A percentile compares a stretch with the other conserved stretches of the same genome.
phyloP scores from a whole-genome alignment of 2,888 invertebrate genomes.

The Pandemis corylana region DNA sequence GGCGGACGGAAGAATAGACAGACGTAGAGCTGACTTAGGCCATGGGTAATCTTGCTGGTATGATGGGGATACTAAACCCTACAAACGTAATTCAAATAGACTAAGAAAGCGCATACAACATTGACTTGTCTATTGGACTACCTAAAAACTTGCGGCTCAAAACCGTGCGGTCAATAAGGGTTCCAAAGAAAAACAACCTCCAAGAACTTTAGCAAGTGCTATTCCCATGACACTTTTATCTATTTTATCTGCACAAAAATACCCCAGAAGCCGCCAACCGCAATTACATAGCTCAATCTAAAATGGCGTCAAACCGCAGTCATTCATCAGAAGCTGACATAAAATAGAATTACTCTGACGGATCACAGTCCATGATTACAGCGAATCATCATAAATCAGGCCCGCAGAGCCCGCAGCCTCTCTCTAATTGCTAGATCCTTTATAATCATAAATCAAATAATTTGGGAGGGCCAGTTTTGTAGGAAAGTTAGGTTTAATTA shows the following conservation, averaged over 20 bases:
- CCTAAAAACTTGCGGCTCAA: not conserved
- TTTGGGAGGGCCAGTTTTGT: constrained; percentile 51
- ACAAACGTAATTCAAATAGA: too few species aligned
- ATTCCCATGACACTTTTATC: not conserved
- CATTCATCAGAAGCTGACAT: constrained; percentile 73
- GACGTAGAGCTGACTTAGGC: too few species aligned
- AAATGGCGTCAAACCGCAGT: constrained; percentile 66
- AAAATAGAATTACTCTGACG: constrained; percentile 73
- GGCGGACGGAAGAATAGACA: too few species aligned
- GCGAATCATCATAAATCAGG: constrained; percentile 81
- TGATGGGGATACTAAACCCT: too few species aligned
- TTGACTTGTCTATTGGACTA: too few species aligned
- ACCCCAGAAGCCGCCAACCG: constrained; percentile 48
- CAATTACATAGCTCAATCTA: constrained; percentile 62
- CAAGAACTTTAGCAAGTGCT: not conserved
- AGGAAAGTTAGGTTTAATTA: constrained; percentile 3
- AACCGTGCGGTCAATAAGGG: not conserved
- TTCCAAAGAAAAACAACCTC: not conserved
- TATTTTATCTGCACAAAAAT: constrained; percentile 13
- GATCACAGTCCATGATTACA: constrained; percentile 76
- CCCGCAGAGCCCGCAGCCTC: constrained; percentile 78
- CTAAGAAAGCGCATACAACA: too few species aligned
- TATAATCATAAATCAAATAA: constrained; percentile 76
- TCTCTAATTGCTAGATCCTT: constrained; percentile 77
- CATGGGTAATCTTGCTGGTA: too few species aligned